These are phyloP conservation scores for Melieria omissa DNA, from an alignment of 2,888 invertebrate species.

Conservation along the genomic window DNA sequence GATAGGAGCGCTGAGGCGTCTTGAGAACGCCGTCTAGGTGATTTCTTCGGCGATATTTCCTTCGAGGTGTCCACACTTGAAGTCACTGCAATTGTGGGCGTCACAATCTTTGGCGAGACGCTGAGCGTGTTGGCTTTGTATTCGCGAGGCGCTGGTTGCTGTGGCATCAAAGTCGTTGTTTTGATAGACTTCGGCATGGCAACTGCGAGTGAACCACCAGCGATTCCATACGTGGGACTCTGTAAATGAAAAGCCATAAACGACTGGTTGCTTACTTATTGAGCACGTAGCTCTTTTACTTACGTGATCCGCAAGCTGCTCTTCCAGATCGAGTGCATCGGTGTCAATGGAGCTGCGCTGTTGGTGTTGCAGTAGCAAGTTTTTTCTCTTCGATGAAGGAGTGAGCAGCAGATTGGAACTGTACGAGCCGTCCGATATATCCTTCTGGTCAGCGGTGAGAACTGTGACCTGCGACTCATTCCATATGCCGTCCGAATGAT, in stretches of 20 bases:
- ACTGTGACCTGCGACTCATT: constrained; percentile 90
- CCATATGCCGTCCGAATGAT: constrained; percentile 89
- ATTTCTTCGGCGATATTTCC: constrained; percentile 24
- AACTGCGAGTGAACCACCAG: constrained; percentile 1
- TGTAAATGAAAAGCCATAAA: constrained; percentile 24
- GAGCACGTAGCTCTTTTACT: constrained; percentile 4
- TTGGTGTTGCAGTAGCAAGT: constrained; percentile 83
- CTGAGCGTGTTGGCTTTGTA: constrained; percentile 42
- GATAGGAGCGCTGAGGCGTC: constrained; percentile 38
- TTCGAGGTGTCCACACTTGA: constrained; percentile 58
- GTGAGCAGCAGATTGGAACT: constrained; percentile 74
- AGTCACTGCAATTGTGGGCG: constrained; percentile 72
- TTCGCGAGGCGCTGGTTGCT: constrained; percentile 40
- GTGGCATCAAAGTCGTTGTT: constrained; percentile 19
- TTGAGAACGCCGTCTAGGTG: constrained; percentile 33
- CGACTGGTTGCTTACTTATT: no score
- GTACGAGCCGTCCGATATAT: constrained; percentile 64
- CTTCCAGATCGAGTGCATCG: constrained; percentile 81
- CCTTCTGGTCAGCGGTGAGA: constrained; percentile 73
- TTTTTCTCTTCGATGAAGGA: constrained; percentile 82
- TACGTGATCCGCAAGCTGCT: constrained; percentile 71
- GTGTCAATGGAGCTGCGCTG: constrained; percentile 88
- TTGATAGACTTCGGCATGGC: constrained; percentile 31
- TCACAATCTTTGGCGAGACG: constrained; percentile 40
- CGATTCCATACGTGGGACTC: constrained; percentile 59